Conservation (phyloP, 2,113 vertebrate species). For the Scolopax mira region DNA sequence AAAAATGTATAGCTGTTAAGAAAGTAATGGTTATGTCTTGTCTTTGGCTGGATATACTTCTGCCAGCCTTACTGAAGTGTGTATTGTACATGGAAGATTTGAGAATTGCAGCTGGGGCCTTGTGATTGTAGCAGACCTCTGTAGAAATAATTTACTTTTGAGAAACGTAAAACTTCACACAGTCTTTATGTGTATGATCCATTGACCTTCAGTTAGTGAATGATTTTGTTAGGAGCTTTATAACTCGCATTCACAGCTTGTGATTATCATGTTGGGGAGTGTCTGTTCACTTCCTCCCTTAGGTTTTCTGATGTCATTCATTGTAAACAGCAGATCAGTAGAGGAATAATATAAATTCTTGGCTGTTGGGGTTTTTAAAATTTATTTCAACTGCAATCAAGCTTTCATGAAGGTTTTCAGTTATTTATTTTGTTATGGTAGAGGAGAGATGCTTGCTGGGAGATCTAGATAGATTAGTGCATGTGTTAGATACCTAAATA, state of each 20-base stretch:
- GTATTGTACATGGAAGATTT: background rate
- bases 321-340: background rate
- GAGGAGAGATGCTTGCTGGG: background rate
- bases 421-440: background rate
- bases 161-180: background rate
- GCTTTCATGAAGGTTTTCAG: background rate
- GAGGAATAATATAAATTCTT: background rate
- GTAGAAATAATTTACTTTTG: background rate
- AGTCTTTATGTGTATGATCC: background rate
- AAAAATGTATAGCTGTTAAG: background rate
- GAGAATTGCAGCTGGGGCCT: background rate
- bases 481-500: background rate
- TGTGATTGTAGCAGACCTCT: background rate
- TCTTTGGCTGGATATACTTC: background rate
- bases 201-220: background rate
- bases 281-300: background rate
- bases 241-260: background rate
- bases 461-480: background rate
- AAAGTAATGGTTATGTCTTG: background rate
- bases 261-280: background rate
- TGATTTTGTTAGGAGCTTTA: background rate
- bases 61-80: background rate
- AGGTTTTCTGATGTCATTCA: background rate
- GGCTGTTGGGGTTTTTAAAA: background rate
- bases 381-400: background rate